Base-by-base conservation (phyloP, 53 echinoderm and acorn worm genomes). In the Holothuria scabra region DNA sequence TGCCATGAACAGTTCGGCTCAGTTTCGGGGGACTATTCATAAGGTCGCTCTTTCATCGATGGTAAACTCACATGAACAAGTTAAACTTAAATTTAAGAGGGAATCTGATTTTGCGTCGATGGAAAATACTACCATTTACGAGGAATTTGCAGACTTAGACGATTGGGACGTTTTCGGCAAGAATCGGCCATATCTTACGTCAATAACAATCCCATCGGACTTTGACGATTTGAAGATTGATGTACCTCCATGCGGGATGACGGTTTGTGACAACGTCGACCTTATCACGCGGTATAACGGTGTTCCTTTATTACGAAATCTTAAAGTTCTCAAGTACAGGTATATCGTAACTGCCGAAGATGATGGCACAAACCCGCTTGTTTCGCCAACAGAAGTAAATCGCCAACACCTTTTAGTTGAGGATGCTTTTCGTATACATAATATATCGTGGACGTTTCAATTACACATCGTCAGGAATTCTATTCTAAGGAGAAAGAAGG, bases 231-330 rank as follows among this genome's bases (percentile, higher is more conserved):
- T 92, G 44, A 63, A 56, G 12, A 64, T 88, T 12, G 85, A 67
- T 65, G 80, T 85, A 26, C 99, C 99, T 11, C 67, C 85, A 24
- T 97, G 99, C 59, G 99, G 99, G 12, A 57, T 94, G 29, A 97
- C 99, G 0, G 84, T 97, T 9, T 97, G 99, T 49, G 99, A 97
- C 44, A 86, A 92, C 31, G 90, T 90, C 12, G 81, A 86, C 22
- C 80, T 97, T 10, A 89, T 90, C 11, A 60, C 79, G 59, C 88
- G 91, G 35, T 97, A 94, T 76, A 82, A 84, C 58, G 38, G 65
- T 25, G 83, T 88, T 18, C 60, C 46, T 4, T 70, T 84, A 13
- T 87, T 97, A 19, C 83, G 91, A 18, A 35, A 57, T 2, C 60
- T 52, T 18, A 93, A 91, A 41, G 76, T 58, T 4, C 57, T 94